Base-by-base conservation (phyloP, 2,888 invertebrate genomes). In the Nebria salina region DNA sequence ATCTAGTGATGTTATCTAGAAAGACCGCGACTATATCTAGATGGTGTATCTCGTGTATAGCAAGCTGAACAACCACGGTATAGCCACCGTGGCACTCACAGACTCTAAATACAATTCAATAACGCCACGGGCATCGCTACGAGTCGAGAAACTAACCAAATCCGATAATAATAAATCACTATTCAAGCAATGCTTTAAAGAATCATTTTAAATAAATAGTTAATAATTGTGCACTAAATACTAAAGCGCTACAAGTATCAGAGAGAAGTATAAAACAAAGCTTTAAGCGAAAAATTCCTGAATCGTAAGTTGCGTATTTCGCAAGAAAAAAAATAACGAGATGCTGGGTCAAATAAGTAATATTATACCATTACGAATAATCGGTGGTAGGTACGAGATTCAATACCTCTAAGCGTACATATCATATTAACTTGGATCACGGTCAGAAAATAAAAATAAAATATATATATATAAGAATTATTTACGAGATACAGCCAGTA, bases 1-100 rank as follows among this genome's bases (percentile, higher is more conserved):
- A 73, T 73, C 73, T 73, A 73, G 54, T 8, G 73, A 73, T 73
- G 73, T 41, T 73, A 73, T 73, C 73, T 73, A 73, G 73, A 73
- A 73, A 15, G 73, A 43, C 73, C 20, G 73, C 9, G 72, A 3
- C 73, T 41, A 15, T 68, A 73, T 73, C 73, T 73, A 73, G 73
- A 41, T 41, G 43, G 7, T 42, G 73, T 41, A 73, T 73, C 73
- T 42, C 43, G 73, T 70, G 70, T 70, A 70, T 25, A 70, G 70
- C 70, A 70, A 70, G 70, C 34, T 34, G 70, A 25, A 15, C 66
- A 25, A 66, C 25, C 66, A 66, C 70, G 70, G 11, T 26, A 25
- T 70, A 15, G 70, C 70, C 70, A 70, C 70, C 26, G 26, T 13
- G 15, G 26, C 25, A 70, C 25, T 34, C 70, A 34, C 34, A 34